phyloP scores from a whole-genome alignment of 2,888 invertebrate genomes.

The Athalia circularis region DNA sequence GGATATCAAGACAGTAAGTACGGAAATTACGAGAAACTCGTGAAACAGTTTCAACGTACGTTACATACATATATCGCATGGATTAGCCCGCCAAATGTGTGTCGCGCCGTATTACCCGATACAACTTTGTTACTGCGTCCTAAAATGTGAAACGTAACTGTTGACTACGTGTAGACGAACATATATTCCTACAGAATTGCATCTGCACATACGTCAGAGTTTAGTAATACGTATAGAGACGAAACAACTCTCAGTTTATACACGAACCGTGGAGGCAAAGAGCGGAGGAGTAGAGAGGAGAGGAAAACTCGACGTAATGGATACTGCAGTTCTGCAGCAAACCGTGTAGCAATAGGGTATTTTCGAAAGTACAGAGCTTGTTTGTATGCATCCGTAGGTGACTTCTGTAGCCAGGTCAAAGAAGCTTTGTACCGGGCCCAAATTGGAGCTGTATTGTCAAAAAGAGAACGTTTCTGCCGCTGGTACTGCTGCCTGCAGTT shows the following conservation, averaged over 20 bases:
- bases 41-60: slow-evolving; percentile 24
- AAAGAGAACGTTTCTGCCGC: slow-evolving; percentile 15
- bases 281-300: not conserved
- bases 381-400: slow-evolving; percentile 42
- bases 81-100: slow-evolving; percentile 58
- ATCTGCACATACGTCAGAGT: too few species aligned
- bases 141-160: slow-evolving; percentile 6
- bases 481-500: not conserved
- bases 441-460: slow-evolving; percentile 43
- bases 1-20: slow-evolving; percentile 52
- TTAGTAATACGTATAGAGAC: too few species aligned
- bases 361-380: slow-evolving; percentile 36
- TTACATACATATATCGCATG: slow-evolving; percentile 49
- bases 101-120: slow-evolving; percentile 47
- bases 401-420: slow-evolving; percentile 31
- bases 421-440: slow-evolving; percentile 34
- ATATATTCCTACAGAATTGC: too few species aligned
- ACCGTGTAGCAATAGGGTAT: slow-evolving; percentile 20
- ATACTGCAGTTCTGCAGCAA: slow-evolving; percentile 6
- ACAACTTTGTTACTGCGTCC: slow-evolving; percentile 52
- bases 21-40: slow-evolving; percentile 57
- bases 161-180: too few species aligned
- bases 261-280: not conserved
- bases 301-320: not conserved
- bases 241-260: not conserved